These are phyloP conservation scores for Trinorchestia longiramus DNA, from an alignment of 1,140 invertebrate species.

Conservation along the genomic window DNA sequence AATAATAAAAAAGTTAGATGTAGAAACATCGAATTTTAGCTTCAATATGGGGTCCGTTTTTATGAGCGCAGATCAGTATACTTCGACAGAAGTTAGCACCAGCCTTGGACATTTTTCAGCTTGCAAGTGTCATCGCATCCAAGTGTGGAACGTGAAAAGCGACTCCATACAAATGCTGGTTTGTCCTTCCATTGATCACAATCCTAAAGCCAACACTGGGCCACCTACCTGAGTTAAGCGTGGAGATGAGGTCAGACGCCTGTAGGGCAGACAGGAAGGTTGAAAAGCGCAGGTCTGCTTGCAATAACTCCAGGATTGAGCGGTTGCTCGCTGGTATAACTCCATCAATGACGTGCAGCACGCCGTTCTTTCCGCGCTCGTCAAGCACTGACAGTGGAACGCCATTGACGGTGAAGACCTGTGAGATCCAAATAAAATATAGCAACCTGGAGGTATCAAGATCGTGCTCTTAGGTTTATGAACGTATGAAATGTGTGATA, in stretches of 20 bases:
- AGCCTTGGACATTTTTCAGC: no score
- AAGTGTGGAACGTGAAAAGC: no score
- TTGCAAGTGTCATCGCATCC: no score
- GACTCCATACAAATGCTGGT: no score
- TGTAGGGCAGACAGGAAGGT: conserved; percentile 27
- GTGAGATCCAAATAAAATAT: not conserved
- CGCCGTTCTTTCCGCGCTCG: conserved; percentile 16
- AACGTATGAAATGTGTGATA: no score
- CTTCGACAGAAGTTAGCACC: no score
- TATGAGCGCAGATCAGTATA: no score
- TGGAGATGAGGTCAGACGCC: conserved; percentile 4
- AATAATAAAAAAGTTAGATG: no score
- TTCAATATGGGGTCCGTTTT: no score
- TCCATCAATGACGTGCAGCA: conserved; percentile 29
- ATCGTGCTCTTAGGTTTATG: not conserved
- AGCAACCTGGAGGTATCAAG: not conserved
- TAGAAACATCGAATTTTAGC: no score
- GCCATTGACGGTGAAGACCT: not conserved
- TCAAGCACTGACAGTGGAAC: not conserved
- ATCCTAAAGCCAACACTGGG: no score
- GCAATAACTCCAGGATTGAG: not conserved
- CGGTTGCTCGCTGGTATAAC: not conserved
- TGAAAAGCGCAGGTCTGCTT: not conserved
- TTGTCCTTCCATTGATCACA: no score
- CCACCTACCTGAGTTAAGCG: conserved; percentile 25